Evolutionary conservation across 2,113 vertebrate genomes (phyloP), one percentile per base, ranked within the genome.

Genomic region (Ondatra zibethicus): DNA sequence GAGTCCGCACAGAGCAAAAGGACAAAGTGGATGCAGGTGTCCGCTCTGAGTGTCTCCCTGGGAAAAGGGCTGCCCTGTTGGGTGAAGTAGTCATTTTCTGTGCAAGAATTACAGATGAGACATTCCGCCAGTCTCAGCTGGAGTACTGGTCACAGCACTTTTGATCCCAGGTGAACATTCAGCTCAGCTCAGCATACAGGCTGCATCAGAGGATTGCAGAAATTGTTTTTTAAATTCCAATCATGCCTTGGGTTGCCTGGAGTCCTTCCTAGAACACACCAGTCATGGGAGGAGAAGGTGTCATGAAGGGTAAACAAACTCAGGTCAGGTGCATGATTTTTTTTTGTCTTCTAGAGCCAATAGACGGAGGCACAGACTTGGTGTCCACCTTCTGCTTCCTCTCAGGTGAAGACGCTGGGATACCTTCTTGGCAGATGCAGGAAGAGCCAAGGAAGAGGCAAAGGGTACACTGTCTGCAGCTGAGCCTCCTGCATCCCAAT

Each of bases 21-120:
- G 97, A 92, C 96, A 93, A 97, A 98, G 97, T 96, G 90, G 96
- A 91, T 95, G 96, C 98, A 98, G 98, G 97, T 97, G 98, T 63
- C 73, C 50, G 17, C 94, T 94, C 33, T 87, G 68, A 88, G 96
- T 8, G 70, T 93, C 85, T 96, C 88, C 89, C 92, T 86, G 78
- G 97, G 84, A 92, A 98, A 73, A 39, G 3, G 29, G 8, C 0
- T 0, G 61, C 61, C 39, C 52, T 3, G 1, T 5, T 0, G 31
- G 70, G 45, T 76, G 66, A 42, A 14, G n/a, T 10, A 36, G 0
- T 13, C 21, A 13, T 50, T 68, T 61, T 50, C 87, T 23, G 4
- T 1, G 2, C 33, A 13, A 66, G 50, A 73, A 47, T 6, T 14
- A n/a, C 36, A 77, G 0, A 2, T 5, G 27, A 47, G 58, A 29